Evolutionary conservation across 2,797 vertebrate species (phyloP).

Genomic region (Micrastur ruficollis): DNA sequence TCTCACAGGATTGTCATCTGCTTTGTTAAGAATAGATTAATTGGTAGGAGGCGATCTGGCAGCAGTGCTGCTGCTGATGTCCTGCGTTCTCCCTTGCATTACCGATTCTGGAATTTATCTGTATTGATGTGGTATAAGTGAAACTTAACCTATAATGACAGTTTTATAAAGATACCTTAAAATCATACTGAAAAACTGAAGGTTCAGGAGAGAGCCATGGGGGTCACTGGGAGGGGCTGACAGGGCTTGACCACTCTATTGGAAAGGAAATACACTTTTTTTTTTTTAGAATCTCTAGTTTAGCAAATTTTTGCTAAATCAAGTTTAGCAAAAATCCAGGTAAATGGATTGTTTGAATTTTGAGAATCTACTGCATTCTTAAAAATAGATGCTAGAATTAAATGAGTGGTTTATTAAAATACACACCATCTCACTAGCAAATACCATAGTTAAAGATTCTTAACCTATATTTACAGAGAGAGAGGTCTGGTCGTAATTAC

Average conservation of each 20-base stretch:
- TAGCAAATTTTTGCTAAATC: too few relatives aligned
- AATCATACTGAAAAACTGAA: background rate
- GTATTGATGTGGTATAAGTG: fast-evolving
- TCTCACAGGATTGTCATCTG: background rate
- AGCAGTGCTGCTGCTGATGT: background rate
- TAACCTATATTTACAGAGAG: fast-evolving
- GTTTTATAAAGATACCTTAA: fast-evolving
- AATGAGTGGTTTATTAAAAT: background rate
- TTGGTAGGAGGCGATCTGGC: background rate
- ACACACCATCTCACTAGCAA: fast-evolving
- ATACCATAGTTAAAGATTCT: background rate
- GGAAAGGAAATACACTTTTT: background rate
- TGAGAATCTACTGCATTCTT: background rate
- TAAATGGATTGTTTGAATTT: background rate
- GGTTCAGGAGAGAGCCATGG: fast-evolving
- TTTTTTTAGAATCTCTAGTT: too few relatives aligned
- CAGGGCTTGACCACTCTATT: background rate
- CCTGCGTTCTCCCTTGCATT: background rate
- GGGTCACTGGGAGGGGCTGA: background rate
- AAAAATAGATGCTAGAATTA: background rate
- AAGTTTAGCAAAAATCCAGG: too few relatives aligned
- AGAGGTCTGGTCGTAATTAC: background rate
- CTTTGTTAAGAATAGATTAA: conserved; percentile 18
- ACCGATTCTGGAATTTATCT: background rate
- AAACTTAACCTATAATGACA: fast-evolving